A percentile compares a stretch with the other conserved stretches of the same genome.
Conservation (phyloP, 1,140 invertebrate genomes). For the Branchinecta lindahli region DNA sequence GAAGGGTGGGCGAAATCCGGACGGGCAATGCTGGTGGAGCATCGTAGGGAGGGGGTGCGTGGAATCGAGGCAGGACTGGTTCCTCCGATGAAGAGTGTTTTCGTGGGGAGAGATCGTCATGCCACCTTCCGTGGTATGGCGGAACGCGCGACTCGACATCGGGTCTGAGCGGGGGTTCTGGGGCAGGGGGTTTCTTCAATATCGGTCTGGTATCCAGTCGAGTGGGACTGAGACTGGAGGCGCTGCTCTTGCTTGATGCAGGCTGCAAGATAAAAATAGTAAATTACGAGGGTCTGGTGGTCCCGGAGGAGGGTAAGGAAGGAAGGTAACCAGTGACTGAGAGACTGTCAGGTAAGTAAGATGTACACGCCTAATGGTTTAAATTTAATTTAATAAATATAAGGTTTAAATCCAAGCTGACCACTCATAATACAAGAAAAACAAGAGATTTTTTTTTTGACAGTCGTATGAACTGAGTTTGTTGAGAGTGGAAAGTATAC, state of each 20-base stretch:
- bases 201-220: neutral
- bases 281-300: no score
- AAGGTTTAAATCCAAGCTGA: no score
- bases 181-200: constrained; percentile 19
- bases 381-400: no score
- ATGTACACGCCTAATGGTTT: no score
- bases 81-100: neutral
- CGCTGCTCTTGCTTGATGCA: constrained; percentile 12
- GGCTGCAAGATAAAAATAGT: no score
- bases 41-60: neutral
- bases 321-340: no score
- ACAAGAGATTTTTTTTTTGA: no score
- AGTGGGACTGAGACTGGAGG: constrained; percentile 10
- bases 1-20: neutral
- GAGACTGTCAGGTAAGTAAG: no score
- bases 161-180: constrained; percentile 16
- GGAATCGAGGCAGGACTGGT: neutral
- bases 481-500: no score
- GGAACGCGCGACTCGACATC: neutral
- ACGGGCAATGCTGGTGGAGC: neutral
- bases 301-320: no score
- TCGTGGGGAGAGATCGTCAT: neutral
- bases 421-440: no score
- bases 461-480: no score
- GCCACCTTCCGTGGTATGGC: neutral